phyloP scores from a whole-genome alignment of 2,797 vertebrate species.

The Myiotriccus ornatus region DNA sequence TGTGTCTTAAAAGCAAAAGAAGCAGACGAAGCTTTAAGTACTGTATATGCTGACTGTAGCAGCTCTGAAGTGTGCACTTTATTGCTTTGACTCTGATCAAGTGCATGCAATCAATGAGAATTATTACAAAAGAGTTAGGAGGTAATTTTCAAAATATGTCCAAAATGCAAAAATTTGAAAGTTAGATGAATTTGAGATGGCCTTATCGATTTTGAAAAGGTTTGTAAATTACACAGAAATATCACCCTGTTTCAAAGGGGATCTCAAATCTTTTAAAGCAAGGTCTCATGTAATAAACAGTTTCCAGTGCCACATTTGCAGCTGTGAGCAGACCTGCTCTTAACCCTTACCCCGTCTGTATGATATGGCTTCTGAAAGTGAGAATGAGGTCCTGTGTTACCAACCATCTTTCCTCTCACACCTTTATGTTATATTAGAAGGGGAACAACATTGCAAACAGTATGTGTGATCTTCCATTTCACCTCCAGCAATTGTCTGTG shows the following conservation, averaged over 20 bases:
- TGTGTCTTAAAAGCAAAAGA: constrained; percentile 26
- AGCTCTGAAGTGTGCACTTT: constrained; percentile 46
- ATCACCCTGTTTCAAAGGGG: constrained; percentile 35
- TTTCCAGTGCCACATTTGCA: not conserved
- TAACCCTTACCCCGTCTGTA: not conserved
- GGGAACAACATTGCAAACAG: not conserved
- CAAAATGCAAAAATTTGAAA: constrained; percentile 71
- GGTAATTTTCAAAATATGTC: constrained; percentile 72
- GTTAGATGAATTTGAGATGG: constrained; percentile 52
- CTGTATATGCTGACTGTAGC: constrained; percentile 67
- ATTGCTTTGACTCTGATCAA: constrained; percentile 72
- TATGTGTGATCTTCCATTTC: not conserved
- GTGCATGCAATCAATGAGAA: constrained; percentile 68
- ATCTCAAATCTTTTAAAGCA: constrained; percentile 45
- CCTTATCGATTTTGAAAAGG: constrained; percentile 67
- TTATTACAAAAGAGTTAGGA: constrained; percentile 63
- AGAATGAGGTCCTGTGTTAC: not conserved
- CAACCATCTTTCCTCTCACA: not conserved
- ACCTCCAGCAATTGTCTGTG: not conserved
- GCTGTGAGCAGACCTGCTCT: not conserved
- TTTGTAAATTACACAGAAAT: constrained; percentile 61
- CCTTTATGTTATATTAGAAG: not conserved
- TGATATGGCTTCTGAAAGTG: not conserved
- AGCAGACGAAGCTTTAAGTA: constrained; percentile 57
- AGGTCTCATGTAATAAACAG: not conserved